Percentiles rank a stretch among this genome's conserved stretches.
These are phyloP conservation scores for Lasioglossum vierecki DNA, from an alignment of 2,888 invertebrate genomes.

Conservation along the genomic window DNA sequence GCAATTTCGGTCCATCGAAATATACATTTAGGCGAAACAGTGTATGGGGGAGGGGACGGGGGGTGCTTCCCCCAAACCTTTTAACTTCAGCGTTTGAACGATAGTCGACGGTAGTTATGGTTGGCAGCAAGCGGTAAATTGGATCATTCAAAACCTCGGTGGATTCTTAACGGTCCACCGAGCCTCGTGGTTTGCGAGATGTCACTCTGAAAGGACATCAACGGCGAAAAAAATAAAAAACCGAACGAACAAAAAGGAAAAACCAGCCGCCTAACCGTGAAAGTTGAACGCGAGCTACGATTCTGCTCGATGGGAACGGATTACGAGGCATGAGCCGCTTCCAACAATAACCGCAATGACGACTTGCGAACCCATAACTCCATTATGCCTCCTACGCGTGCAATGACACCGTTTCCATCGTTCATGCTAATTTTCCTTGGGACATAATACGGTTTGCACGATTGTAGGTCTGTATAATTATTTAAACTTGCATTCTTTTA, in stretches of 20 bases:
- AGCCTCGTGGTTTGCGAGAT: constrained; percentile 32
- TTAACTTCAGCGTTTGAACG: constrained; percentile 16
- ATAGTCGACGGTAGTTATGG: constrained; percentile 17
- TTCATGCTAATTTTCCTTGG: not conserved
- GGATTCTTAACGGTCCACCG: constrained; percentile 45
- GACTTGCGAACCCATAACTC: not conserved
- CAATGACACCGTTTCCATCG: not conserved
- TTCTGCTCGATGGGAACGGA: not conserved
- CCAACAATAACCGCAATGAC: not conserved
- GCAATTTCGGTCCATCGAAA: constrained; percentile 1
- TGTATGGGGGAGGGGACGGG: no score
- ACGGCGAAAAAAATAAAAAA: constrained; percentile 30
- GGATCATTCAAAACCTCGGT: constrained; percentile 51
- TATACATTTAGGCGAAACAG: not conserved
- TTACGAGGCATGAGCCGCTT: not conserved
- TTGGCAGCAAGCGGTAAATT: constrained; percentile 50
- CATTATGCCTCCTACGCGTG: not conserved
- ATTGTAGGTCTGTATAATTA: no score
- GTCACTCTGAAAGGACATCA: constrained; percentile 18
- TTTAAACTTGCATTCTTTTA: not conserved
- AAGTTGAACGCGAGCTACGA: not conserved
- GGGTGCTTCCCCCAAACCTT: constrained; percentile 7
- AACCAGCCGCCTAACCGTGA: not conserved
- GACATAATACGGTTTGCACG: not conserved
- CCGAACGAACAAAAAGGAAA: not conserved